Conservation (phyloP, 2,113 vertebrate genomes). For the Protobothrops flavoviridis region DNA sequence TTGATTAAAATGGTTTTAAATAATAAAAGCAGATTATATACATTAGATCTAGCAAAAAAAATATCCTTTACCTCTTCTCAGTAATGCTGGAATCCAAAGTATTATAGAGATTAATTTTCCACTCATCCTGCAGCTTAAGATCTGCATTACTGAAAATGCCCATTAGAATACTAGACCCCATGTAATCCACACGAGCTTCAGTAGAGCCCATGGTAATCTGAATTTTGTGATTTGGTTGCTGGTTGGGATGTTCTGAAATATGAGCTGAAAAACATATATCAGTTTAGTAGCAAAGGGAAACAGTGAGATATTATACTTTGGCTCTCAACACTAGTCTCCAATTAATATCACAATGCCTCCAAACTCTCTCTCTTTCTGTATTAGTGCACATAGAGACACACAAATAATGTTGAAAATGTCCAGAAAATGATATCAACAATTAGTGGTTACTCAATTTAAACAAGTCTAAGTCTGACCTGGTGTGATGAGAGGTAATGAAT, state of each 20-base stretch:
- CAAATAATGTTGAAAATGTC: background rate
- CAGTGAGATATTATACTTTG: background rate
- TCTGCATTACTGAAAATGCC: conserved; percentile 98
- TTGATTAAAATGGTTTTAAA: background rate
- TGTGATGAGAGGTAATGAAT: background rate
- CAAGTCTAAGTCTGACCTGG: no score
- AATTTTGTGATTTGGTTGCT: conserved; percentile 97
- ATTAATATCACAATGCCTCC: background rate
- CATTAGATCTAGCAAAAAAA: background rate
- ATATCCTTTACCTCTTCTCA: conserved; percentile 86
- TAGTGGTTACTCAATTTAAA: background rate
- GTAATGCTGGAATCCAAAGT: conserved; percentile 84
- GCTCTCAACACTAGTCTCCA: background rate
- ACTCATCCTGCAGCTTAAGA: conserved; percentile 95
- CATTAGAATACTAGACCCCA: conserved; percentile 99
- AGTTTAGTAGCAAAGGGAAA: conserved; percentile 15
- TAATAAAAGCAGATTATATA: background rate
- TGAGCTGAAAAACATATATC: conserved; percentile 76
- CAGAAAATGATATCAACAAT: background rate
- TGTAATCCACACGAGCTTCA: conserved; percentile 96
- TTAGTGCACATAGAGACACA: background rate
- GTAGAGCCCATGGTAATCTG: conserved; percentile 99
- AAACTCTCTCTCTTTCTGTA: background rate
- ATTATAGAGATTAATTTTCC: conserved; percentile 94
- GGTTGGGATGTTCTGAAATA: conserved; percentile 97